A percentile compares a stretch with the other conserved stretches of the same genome.
These are phyloP conservation scores for Sphaeramia orbicularis DNA, from an alignment of 2,797 vertebrate genomes.

Conservation along the genomic window DNA sequence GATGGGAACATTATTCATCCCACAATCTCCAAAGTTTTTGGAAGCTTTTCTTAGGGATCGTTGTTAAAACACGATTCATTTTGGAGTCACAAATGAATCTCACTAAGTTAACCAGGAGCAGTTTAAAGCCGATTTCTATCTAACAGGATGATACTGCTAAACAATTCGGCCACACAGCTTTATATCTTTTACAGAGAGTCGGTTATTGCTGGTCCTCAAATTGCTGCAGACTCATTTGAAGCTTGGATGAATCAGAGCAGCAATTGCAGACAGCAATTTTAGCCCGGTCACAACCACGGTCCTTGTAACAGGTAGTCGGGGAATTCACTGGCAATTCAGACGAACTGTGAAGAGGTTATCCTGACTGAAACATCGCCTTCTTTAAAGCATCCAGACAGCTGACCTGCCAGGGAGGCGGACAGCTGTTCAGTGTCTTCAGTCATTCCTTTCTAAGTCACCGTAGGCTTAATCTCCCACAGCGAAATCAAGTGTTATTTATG, in stretches of 20 bases:
- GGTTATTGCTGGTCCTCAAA: slow-evolving; percentile 30
- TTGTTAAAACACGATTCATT: background rate
- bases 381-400: slow-evolving; percentile 23
- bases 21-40: too few relatives aligned
- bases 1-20: too few relatives aligned
- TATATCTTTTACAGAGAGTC: slow-evolving; percentile 27
- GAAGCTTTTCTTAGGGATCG: too few relatives aligned
- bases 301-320: slow-evolving; percentile 24
- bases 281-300: slow-evolving; percentile 3
- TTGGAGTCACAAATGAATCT: background rate
- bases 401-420: slow-evolving; percentile 11
- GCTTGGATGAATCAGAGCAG: slow-evolving; percentile 32
- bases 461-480: slow-evolving; percentile 33
- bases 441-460: slow-evolving; percentile 32
- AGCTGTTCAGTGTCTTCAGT: slow-evolving; percentile 42
- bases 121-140: slow-evolving; percentile 7
- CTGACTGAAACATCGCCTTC: slow-evolving; percentile 15
- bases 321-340: slow-evolving; percentile 15
- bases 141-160: slow-evolving; percentile 12
- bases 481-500: slow-evolving; percentile 50
- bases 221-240: slow-evolving; percentile 35
- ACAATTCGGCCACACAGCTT: background rate
- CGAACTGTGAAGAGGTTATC: slow-evolving; percentile 17
- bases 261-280: slow-evolving; percentile 13
- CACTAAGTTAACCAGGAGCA: slow-evolving; percentile 7